phyloP scores from a whole-genome alignment of 2,113 vertebrate species.

The Hystrix brachyura region DNA sequence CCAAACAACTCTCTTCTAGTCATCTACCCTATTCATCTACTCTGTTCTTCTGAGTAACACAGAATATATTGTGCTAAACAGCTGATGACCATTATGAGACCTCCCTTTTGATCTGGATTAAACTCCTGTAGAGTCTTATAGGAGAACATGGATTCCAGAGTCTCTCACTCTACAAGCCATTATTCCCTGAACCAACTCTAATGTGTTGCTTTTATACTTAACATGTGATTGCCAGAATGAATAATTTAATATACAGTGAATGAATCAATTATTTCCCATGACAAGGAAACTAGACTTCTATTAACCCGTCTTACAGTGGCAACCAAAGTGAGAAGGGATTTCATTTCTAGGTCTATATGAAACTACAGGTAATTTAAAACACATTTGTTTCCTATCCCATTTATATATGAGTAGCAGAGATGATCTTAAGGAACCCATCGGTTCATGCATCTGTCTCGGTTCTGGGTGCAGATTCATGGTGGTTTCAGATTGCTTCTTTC shows the following conservation, averaged over 20 bases:
- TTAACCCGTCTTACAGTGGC: constrained; percentile 2
- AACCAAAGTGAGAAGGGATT: neutral
- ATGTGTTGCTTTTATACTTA: constrained; percentile 58
- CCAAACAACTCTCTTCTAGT: neutral
- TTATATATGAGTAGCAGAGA: neutral
- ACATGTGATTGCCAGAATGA: constrained; percentile 2
- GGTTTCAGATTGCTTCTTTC: constrained; percentile 28
- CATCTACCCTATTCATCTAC: neutral
- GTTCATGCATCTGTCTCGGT: constrained; percentile 31
- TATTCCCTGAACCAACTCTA: constrained; percentile 41
- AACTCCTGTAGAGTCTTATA: neutral
- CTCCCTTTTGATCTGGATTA: constrained; percentile 8
- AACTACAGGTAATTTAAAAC: constrained; percentile 52
- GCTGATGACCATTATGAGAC: neutral
- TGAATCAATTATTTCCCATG: constrained; percentile 53
- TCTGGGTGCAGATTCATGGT: neutral
- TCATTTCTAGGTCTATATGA: constrained; percentile 53
- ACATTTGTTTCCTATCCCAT: constrained; percentile 4
- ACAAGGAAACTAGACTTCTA: constrained; percentile 50
- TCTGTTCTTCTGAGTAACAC: neutral
- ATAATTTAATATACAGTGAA: constrained; percentile 28
- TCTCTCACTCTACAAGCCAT: neutral
- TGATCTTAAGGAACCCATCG: neutral
- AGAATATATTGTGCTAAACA: constrained; percentile 12
- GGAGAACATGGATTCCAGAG: neutral